Percentiles rank a stretch among this genome's conserved stretches.
Evolutionary conservation across 2,888 invertebrate species (phyloP).

Genomic region (Nysson spinosus): DNA sequence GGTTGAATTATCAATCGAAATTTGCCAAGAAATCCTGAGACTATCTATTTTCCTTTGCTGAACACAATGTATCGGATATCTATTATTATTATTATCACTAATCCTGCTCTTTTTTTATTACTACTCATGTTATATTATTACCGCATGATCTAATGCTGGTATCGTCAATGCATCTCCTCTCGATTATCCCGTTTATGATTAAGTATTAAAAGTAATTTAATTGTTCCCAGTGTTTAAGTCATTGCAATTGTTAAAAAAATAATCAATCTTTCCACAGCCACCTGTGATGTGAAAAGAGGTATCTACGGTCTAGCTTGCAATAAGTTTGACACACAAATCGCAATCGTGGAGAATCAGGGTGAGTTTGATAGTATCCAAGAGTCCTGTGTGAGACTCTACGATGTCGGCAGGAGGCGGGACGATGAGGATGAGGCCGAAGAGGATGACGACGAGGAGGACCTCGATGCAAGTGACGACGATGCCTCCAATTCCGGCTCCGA

Average conservation of each 20-base stretch:
- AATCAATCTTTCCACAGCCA: conserved; percentile 81
- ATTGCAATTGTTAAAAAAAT: neutral
- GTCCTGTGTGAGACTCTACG: conserved; percentile 93
- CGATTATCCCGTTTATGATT: too few relatives aligned
- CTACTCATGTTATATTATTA: too few relatives aligned
- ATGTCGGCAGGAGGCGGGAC: conserved; percentile 91
- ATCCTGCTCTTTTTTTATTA: too few relatives aligned
- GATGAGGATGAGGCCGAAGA: conserved; percentile 93
- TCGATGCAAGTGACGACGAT: conserved; percentile 82
- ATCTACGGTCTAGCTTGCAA: conserved; percentile 93
- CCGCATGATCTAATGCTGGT: too few relatives aligned
- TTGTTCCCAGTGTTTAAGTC: conserved; percentile 6
- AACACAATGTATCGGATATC: too few relatives aligned
- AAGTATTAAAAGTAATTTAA: too few relatives aligned
- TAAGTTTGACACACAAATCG: conserved; percentile 90
- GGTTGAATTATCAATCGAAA: too few relatives aligned
- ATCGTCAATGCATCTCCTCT: too few relatives aligned
- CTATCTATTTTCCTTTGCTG: too few relatives aligned
- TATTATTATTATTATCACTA: too few relatives aligned
- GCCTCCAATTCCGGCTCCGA: conserved; percentile 77
- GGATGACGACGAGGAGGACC: conserved; percentile 82
- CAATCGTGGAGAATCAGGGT: conserved; percentile 93
- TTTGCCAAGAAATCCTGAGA: too few relatives aligned
- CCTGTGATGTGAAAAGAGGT: conserved; percentile 94
- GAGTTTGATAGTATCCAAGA: conserved; percentile 91